These are phyloP conservation scores for Metopolophium dirhodum DNA, from an alignment of 1,140 invertebrate genomes.

Conservation along the genomic window DNA sequence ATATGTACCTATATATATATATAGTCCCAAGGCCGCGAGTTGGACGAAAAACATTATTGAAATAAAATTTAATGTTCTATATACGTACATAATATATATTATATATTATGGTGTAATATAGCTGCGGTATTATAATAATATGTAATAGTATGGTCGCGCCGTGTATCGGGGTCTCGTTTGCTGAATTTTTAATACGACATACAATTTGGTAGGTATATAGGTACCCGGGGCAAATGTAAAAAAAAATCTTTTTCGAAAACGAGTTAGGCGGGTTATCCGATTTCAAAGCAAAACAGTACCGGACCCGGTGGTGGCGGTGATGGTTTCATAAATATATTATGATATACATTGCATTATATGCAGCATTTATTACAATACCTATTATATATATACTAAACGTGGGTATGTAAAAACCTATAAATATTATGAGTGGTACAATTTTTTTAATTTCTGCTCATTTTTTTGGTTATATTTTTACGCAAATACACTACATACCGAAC, in stretches of 20 bases:
- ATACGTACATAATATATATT: background rate
- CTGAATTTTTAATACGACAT: background rate
- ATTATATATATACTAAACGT: background rate
- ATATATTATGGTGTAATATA: background rate
- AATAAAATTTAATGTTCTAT: background rate
- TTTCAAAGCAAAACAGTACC: slow-evolving; percentile 20
- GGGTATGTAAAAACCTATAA: background rate
- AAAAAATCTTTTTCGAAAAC: slow-evolving; percentile 5
- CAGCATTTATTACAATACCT: background rate
- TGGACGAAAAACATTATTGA: background rate
- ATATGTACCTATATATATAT: background rate
- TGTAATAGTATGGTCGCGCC: background rate
- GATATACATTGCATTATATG: background rate
- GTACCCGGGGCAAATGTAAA: background rate
- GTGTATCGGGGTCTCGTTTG: background rate
- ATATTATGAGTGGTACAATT: background rate
- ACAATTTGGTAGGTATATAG: background rate
- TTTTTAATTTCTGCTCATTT: background rate
- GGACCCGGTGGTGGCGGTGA: background rate
- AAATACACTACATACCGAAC: background rate
- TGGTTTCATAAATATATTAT: background rate
- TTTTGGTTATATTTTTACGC: background rate
- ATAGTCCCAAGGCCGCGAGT: background rate
- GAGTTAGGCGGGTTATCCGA: slow-evolving; percentile 36
- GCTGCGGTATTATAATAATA: background rate